A percentile compares a stretch with the other conserved stretches of the same genome.
phyloP scores from a whole-genome alignment of 2,888 invertebrate genomes.

The Sminthurinus aureus region DNA sequence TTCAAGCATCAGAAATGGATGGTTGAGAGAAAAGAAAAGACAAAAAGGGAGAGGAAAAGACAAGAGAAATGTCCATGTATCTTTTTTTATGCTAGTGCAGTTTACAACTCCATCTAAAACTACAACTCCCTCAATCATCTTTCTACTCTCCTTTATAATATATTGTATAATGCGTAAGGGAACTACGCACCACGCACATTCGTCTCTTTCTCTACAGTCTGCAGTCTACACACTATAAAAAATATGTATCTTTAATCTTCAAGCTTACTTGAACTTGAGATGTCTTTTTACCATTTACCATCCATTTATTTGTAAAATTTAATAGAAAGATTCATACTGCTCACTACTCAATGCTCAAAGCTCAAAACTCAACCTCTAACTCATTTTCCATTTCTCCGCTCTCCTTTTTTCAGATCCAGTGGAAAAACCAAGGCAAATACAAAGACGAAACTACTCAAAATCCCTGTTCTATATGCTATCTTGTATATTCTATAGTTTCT shows the following conservation, averaged over 20 bases:
- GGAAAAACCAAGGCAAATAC: neutral
- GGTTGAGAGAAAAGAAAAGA: slow-evolving; percentile 20
- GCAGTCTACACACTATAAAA: neutral
- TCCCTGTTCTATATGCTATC: neutral
- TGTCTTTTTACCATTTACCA: slow-evolving; percentile 10
- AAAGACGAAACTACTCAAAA: neutral
- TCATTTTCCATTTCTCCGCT: neutral
- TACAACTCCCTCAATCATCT: too few species aligned
- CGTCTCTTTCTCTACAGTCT: neutral
- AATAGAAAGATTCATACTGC: neutral
- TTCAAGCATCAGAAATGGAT: slow-evolving; percentile 36
- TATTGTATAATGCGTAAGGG: too few species aligned
- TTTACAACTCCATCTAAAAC: neutral
- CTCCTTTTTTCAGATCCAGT: neutral
- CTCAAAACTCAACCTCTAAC: neutral
- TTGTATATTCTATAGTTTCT: neutral
- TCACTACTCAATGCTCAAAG: too few species aligned
- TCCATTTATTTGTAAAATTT: slow-evolving; percentile 1
- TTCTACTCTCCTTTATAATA: too few species aligned
- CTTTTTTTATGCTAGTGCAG: slow-evolving; percentile 21
- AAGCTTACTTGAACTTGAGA: neutral
- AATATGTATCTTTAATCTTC: neutral
- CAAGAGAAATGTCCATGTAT: slow-evolving; percentile 9
- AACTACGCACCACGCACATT: neutral
- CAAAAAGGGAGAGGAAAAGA: slow-evolving; percentile 17